A percentile compares a stretch with the other conserved stretches of the same genome.
These are phyloP conservation scores for Spheniscus humboldti DNA, from an alignment of 2,797 vertebrate genomes.

Conservation along the genomic window DNA sequence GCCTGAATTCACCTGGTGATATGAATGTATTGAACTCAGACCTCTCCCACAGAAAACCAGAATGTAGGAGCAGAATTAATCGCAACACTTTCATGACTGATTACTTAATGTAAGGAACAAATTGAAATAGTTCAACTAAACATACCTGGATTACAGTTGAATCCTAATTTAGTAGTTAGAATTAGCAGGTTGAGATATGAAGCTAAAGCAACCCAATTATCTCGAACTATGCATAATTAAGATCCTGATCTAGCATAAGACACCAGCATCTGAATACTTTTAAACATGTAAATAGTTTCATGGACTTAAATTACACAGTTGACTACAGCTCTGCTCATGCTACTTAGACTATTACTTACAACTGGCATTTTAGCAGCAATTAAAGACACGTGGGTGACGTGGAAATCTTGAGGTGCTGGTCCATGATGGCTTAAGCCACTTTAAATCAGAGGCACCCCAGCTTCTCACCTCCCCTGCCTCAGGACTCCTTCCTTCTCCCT, in stretches of 20 bases:
- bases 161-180: slow-evolving; percentile 41
- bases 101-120: neutral
- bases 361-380: neutral
- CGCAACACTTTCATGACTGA: neutral
- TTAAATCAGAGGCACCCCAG: neutral
- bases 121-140: slow-evolving; percentile 11
- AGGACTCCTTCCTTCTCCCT: neutral
- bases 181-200: neutral
- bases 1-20: neutral
- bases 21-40: neutral
- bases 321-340: neutral
- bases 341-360: neutral
- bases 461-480: neutral
- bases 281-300: neutral
- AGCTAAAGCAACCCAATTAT: slow-evolving; percentile 16
- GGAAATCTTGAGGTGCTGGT: neutral
- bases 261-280: slow-evolving; percentile 1
- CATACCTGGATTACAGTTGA: neutral
- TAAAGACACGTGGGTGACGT: neutral
- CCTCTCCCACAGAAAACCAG: neutral
- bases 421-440: neutral
- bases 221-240: slow-evolving; percentile 9
- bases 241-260: slow-evolving; percentile 45
- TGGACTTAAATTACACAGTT: neutral
- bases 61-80: neutral